Percentiles rank a stretch among this genome's conserved stretches.
Conservation (phyloP, 2,113 vertebrate genomes). For the Vireo altiloquus region DNA sequence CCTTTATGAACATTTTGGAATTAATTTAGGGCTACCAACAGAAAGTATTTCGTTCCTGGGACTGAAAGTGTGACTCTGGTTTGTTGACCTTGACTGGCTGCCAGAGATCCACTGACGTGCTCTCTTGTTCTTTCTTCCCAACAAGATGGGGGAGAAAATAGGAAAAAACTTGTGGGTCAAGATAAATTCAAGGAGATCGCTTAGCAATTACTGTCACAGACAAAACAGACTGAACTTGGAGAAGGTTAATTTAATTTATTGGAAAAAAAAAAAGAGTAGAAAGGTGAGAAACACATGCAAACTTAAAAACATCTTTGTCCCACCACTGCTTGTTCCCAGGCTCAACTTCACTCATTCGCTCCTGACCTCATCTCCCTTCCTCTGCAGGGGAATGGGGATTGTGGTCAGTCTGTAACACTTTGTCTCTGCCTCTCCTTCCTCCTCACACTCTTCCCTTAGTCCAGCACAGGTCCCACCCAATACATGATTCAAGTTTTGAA, state of each 20-base stretch:
- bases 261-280: neutral
- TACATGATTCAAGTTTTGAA: neutral
- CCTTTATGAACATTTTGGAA: neutral
- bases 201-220: neutral
- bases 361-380: neutral
- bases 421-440: neutral
- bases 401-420: neutral
- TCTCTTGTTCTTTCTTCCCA: neutral
- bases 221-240: neutral
- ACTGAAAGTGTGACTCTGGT: neutral
- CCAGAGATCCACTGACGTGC: neutral
- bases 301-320: neutral
- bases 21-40: neutral
- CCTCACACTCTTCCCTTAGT: neutral
- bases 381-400: accelerated
- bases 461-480: neutral
- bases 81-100: neutral
- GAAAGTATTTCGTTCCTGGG: neutral
- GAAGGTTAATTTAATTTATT: neutral
- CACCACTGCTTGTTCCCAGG: neutral
- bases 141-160: neutral
- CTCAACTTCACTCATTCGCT: neutral
- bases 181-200: neutral
- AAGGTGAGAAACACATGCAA: neutral
- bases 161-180: neutral